Percentiles rank a stretch among this genome's conserved stretches.
phyloP scores from a whole-genome alignment of 2,113 vertebrate genomes.

The Procavia capensis region DNA sequence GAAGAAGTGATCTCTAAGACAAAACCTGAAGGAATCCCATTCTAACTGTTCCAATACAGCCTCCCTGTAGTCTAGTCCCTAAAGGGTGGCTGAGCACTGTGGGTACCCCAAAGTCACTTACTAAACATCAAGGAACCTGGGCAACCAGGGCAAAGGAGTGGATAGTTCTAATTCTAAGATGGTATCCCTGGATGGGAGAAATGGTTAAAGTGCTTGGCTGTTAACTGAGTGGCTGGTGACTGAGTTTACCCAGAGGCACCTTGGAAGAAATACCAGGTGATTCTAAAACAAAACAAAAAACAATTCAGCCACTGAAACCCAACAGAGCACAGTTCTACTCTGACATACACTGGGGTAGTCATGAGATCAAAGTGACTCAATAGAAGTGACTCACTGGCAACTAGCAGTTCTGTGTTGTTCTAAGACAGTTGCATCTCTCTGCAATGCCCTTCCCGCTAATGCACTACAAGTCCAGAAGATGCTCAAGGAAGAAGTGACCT shows the following conservation, averaged over 20 bases:
- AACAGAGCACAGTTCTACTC: background rate
- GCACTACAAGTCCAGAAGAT: no score
- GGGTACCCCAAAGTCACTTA: background rate
- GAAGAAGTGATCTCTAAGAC: background rate
- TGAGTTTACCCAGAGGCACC: background rate
- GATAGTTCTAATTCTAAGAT: background rate
- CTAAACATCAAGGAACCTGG: background rate
- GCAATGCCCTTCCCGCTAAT: no score
- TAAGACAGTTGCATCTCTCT: no score
- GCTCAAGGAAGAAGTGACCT: no score
- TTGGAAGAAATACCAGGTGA: background rate
- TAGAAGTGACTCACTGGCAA: background rate
- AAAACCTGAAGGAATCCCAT: background rate
- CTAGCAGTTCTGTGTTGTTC: background rate
- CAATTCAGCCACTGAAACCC: background rate
- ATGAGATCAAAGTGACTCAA: background rate
- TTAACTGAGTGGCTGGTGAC: background rate
- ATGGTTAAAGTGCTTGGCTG: background rate
- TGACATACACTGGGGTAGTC: background rate
- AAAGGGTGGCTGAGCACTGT: background rate
- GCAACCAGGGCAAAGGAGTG: background rate
- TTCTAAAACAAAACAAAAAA: background rate
- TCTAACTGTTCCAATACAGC: background rate
- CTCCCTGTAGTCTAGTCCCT: background rate
- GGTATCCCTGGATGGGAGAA: background rate